A percentile compares a stretch with the other conserved stretches of the same genome.
Evolutionary conservation across 2,888 invertebrate genomes (phyloP).

Genomic region (Pinctada fucata): DNA sequence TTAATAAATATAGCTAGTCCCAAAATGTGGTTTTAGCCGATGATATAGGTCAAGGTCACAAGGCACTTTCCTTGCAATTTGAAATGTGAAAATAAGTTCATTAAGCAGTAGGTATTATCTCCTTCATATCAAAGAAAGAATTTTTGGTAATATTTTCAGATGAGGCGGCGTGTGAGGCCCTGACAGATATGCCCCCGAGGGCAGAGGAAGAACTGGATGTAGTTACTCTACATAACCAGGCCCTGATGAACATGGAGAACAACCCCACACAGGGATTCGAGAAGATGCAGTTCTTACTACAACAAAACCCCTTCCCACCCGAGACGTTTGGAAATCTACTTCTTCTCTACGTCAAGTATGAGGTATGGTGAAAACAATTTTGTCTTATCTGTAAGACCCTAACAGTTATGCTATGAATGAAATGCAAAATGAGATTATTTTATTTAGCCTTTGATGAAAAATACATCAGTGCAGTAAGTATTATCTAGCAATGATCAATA

Average conservation of each 20-base stretch:
- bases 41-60: no score
- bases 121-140: no score
- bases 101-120: no score
- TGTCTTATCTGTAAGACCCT: background rate
- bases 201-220: conserved; percentile 98
- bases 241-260: conserved; percentile 91
- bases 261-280: conserved; percentile 96
- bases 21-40: no score
- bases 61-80: no score
- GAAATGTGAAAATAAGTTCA: no score
- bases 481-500: no score
- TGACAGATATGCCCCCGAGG: conserved; percentile 82
- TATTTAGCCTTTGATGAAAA: background rate
- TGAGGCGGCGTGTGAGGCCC: conserved; percentile 85
- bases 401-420: background rate
- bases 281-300: conserved; percentile 93
- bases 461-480: no score
- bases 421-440: background rate
- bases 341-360: conserved; percentile 96
- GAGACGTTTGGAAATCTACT: conserved; percentile 98
- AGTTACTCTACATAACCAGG: conserved; percentile 97
- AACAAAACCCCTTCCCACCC: conserved; percentile 96
- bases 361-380: conserved; percentile 77
- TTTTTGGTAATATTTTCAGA: conserved; percentile 76
- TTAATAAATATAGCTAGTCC: no score